Evolutionary conservation across 2,888 invertebrate species (phyloP).

Genomic region (Leptinotarsa rubiginosa): DNA sequence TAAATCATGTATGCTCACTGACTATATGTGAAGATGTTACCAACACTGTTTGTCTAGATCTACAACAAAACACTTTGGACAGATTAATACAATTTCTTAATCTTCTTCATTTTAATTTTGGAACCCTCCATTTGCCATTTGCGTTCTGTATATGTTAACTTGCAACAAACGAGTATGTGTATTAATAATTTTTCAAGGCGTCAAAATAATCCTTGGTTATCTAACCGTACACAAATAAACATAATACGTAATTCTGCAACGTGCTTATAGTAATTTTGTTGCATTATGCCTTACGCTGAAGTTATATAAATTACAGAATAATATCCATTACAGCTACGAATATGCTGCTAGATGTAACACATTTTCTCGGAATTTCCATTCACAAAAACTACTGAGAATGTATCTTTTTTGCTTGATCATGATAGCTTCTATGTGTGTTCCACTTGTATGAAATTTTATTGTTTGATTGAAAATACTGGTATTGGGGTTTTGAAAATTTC

Average conservation of each 20-base stretch:
- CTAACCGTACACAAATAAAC: conserved; percentile 11
- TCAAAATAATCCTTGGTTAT: conserved; percentile 7
- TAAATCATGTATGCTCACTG: no score
- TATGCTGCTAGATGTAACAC: background rate
- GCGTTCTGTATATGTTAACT: no score
- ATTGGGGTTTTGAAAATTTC: background rate
- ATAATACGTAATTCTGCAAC: conserved; percentile 12
- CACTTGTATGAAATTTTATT: background rate
- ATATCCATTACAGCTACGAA: conserved; percentile 5
- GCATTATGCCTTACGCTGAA: background rate
- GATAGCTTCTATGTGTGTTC: no score
- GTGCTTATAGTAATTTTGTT: conserved; percentile 10
- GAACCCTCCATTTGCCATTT: no score
- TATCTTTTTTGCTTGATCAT: background rate
- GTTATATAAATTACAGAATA: conserved; percentile 12
- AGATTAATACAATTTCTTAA: no score
- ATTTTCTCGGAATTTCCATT: background rate
- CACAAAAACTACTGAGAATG: background rate
- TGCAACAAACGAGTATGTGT: background rate
- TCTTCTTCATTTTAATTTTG: no score
- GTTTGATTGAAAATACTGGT: background rate
- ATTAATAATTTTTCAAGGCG: conserved; percentile 5
- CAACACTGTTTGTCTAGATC: no score
- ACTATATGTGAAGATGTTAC: no score
- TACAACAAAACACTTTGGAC: no score